Percentiles rank a stretch among this genome's conserved stretches.
phyloP scores from a whole-genome alignment of 2,113 vertebrate species.

The Lycaon pictus region DNA sequence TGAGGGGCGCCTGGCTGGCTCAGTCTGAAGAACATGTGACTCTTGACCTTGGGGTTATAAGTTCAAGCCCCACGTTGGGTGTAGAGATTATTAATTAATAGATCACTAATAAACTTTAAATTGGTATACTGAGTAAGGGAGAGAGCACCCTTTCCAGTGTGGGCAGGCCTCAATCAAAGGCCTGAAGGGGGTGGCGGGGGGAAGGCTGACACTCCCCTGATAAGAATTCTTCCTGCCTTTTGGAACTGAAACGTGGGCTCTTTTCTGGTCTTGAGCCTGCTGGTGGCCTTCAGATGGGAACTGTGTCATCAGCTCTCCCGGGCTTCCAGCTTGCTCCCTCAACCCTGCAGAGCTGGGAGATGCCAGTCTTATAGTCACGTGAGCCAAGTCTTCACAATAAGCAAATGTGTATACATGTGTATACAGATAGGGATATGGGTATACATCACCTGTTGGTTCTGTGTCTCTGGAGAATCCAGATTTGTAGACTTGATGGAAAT shows the following conservation, averaged over 20 bases:
- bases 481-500: not conserved
- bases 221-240: not conserved
- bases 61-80: not conserved
- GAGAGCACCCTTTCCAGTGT: not conserved
- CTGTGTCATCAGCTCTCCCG: rapidly evolving
- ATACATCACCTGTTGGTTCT: not conserved
- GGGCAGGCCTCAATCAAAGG: not conserved
- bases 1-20: not conserved
- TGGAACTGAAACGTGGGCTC: not conserved
- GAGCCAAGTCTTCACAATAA: not conserved
- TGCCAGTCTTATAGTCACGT: no score
- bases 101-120: not conserved
- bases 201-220: not conserved
- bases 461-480: not conserved
- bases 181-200: not conserved
- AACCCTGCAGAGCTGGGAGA: not conserved
- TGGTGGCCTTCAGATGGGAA: not conserved
- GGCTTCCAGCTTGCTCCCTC: not conserved
- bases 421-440: not conserved
- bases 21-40: not conserved
- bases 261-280: not conserved
- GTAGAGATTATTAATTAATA: not conserved
- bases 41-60: not conserved
- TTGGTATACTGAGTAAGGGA: not conserved
- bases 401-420: not conserved